Percentiles rank a stretch among this genome's conserved stretches.
Conservation (phyloP, 2,113 vertebrate species). For the Anas platyrhynchos region DNA sequence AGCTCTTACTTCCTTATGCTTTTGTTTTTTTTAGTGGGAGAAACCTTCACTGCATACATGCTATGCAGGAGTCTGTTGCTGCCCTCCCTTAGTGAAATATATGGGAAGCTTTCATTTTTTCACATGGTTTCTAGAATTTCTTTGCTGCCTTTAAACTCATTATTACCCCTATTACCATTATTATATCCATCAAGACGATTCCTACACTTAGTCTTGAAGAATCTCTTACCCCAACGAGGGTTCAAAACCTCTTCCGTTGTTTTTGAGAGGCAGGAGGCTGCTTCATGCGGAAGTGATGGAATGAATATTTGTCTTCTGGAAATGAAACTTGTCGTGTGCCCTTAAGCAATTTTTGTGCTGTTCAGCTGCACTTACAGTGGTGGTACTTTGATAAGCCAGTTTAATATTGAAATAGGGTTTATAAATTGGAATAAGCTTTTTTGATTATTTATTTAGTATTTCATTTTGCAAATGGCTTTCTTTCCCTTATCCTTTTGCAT, state of each 20-base stretch:
- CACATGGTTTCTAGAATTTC: background rate
- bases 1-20: background rate
- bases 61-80: background rate
- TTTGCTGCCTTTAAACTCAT: background rate
- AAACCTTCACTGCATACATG: background rate
- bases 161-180: fast-evolving
- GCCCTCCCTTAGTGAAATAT: background rate
- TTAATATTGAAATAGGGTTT: background rate
- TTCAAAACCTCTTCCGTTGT: fast-evolving
- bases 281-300: background rate
- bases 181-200: background rate
- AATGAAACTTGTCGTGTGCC: background rate
- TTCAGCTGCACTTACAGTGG: background rate
- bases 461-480: background rate
- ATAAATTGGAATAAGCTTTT: background rate
- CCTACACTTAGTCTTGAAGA: background rate
- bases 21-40: background rate
- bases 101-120: background rate
- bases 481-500: background rate
- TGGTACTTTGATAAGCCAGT: background rate
- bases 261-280: background rate
- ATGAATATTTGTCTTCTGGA: background rate
- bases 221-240: background rate
- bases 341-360: background rate
- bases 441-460: fast-evolving